Percentiles rank a stretch among this genome's conserved stretches.
These are phyloP conservation scores for Meteorus colon DNA, from an alignment of 2,888 invertebrate genomes.

Conservation along the genomic window DNA sequence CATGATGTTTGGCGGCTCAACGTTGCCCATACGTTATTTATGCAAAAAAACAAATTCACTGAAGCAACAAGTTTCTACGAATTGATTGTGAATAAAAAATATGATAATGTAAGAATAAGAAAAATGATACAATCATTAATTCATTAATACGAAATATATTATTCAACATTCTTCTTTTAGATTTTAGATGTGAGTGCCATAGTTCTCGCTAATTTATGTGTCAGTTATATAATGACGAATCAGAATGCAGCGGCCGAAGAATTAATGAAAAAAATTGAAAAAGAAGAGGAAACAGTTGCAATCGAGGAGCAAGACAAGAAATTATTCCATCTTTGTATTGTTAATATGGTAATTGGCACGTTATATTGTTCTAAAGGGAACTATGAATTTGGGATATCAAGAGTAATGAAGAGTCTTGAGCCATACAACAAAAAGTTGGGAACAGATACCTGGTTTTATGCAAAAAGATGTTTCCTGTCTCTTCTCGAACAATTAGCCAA, in stretches of 20 bases:
- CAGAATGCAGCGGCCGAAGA: slow-evolving; percentile 99
- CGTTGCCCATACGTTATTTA: slow-evolving; percentile 98
- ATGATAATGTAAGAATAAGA: slow-evolving; percentile 80
- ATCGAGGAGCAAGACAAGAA: slow-evolving; percentile 96
- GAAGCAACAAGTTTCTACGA: slow-evolving; percentile 99
- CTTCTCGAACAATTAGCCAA: slow-evolving; percentile 92
- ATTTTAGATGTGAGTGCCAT: slow-evolving; percentile 97
- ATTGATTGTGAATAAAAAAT: slow-evolving; percentile 96
- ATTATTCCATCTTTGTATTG: slow-evolving; percentile 96
- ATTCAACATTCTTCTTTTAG: slow-evolving; percentile 70
- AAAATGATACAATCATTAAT: not conserved
- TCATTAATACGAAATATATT: not conserved
- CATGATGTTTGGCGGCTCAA: slow-evolving; percentile 98
- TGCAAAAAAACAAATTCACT: slow-evolving; percentile 99
- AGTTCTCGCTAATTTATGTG: slow-evolving; percentile 97
- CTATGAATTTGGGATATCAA: slow-evolving; percentile 98
- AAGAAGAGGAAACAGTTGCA: slow-evolving; percentile 95
- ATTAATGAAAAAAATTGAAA: slow-evolving; percentile 98
- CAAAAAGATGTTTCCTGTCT: slow-evolving; percentile 96
- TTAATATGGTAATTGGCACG: slow-evolving; percentile 98
- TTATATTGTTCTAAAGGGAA: slow-evolving; percentile 99
- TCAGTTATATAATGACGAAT: slow-evolving; percentile 99
- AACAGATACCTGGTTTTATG: slow-evolving; percentile 99
- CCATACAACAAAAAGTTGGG: slow-evolving; percentile 95
- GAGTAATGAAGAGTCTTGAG: slow-evolving; percentile 97